Base-by-base conservation (phyloP, 2,888 invertebrate species). In the Xylocampa areola region DNA sequence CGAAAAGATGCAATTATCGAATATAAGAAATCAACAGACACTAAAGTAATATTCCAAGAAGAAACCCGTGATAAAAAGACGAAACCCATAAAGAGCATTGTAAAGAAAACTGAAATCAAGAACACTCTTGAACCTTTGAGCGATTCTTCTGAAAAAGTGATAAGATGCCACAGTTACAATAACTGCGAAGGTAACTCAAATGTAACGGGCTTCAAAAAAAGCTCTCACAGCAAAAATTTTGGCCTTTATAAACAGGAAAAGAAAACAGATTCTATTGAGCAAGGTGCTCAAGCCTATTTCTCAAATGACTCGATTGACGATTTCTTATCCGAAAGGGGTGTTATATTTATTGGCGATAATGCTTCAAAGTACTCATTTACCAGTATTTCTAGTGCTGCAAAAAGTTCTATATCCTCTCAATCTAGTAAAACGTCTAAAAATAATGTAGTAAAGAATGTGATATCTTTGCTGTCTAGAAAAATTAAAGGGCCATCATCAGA, bases 291-390 rank as follows among this genome's bases (percentile, higher is more conserved):
- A 50, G 89, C 86, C 0, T 80, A 62, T 4, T 90, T 93, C 35
- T 84, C 91, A 0, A 91, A 92, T 16, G 92, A 93, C 51, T 90
- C 91, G 0, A 82, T 92, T 3, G 93, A 93, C 10, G 92, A 92
- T 37, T 87, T 85, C 11, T 49, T 93, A 8, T 90, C 89, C 0
- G 89, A 92, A 68, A 72, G 87, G 17, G 89, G 90, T 0, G 73
- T 89, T 33, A 61, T 83, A 1, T 86, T 81, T 14, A 48, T 86
- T 1, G 86, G 82, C 0, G 89, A 90, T 21, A 81, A 86, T 27
- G 60, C 83, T 3, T 89, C 90, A 0, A 90, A 86, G 64, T 89
- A 86, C 33, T 83, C 89, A 0, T 83, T 86, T 0, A 47, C 57
- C 3, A 76, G 73, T 8, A 68, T 73, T 0, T 86, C 88, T 0